Base-by-base conservation (phyloP, 2,888 invertebrate genomes). In the Scelioninae gen. 1 region DNA sequence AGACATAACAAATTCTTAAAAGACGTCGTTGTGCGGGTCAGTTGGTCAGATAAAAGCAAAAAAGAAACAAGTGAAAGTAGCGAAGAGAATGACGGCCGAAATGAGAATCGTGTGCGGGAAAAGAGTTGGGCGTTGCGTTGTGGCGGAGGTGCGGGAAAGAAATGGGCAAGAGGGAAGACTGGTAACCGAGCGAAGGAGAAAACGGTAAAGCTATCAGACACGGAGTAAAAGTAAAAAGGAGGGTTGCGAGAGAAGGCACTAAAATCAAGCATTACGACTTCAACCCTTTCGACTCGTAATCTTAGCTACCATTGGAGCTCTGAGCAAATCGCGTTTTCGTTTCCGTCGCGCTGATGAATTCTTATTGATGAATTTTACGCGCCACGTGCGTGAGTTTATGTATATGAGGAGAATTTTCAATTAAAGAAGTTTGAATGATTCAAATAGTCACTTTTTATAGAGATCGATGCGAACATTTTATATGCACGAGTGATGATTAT, bases 231-330 rank as follows among this genome's bases (percentile, higher is more conserved):
- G 87, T 86, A 88, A 86, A 86, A 87, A 85, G 72, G 74, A 80
- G 81, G 84, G 82, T 83, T 79, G 78, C 75, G 53, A 75, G 84
- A 76, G 85, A 86, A 87, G 87, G 88, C 88, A 90, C 91, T 90
- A 90, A 91, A 90, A 91, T 91, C 89, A 90, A 88, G 88, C 88
- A 87, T 82, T 85, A 86, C 86, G 89, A 88, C 85, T 88, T 85
- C 89, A 90, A 91, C 90, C 90, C 90, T 91, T 86, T 72, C 65
- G 88, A 88, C 85, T 88, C 87, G 89, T 89, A 89, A 90, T 90
- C 90, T 89, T 86, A 82, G 86, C 81, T 62, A 83, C 84, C 85
- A 82, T 84, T 84, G 76, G 87, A 85, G 86, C 23, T 23, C 23
- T 4, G 23, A 85, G 82, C 84, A 87, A 88, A 88, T 89, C 87